Evolutionary conservation across 2,888 invertebrate species (phyloP).

Genomic region (Ophioninae sp.): DNA sequence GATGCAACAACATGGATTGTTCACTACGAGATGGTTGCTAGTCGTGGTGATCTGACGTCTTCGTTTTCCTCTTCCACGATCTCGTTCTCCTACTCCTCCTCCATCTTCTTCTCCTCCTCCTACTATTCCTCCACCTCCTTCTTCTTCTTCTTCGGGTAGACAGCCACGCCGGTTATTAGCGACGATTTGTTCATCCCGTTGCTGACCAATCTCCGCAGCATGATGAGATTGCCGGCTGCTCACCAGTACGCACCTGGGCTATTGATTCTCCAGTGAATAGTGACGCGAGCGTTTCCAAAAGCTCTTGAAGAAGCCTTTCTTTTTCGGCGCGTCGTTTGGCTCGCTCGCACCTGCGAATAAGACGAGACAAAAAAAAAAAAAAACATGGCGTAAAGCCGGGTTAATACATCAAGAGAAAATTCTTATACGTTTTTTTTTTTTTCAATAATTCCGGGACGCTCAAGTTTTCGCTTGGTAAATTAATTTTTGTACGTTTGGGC

Average conservation of each 20-base stretch:
- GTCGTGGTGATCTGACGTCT: slow-evolving; percentile 62
- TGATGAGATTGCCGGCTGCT: slow-evolving; percentile 68
- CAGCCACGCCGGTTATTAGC: slow-evolving; percentile 65
- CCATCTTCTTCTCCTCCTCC: neutral
- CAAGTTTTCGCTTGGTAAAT: too few species aligned
- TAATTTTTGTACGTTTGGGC: neutral
- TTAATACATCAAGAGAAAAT: slow-evolving; percentile 22
- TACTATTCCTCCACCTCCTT: neutral
- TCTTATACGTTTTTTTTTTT: neutral
- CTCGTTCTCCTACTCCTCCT: slow-evolving; percentile 30
- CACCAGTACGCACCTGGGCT: slow-evolving; percentile 82
- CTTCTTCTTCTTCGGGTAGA: slow-evolving; percentile 39
- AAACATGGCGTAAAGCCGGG: slow-evolving; percentile 23
- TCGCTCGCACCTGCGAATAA: slow-evolving; percentile 84
- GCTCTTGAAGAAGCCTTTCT: slow-evolving; percentile 94
- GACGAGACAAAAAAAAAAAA: slow-evolving; percentile 67
- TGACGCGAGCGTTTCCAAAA: slow-evolving; percentile 94
- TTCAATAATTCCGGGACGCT: too few species aligned
- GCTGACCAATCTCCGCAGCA: slow-evolving; percentile 56
- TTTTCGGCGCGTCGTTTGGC: slow-evolving; percentile 87
- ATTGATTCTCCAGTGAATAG: slow-evolving; percentile 93
- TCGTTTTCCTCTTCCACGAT: slow-evolving; percentile 45
- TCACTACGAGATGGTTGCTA: slow-evolving; percentile 69
- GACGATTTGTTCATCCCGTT: slow-evolving; percentile 63
- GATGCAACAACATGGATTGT: slow-evolving; percentile 79